Conservation (phyloP, 1,140 invertebrate genomes). For the Notospermus geniculatus region DNA sequence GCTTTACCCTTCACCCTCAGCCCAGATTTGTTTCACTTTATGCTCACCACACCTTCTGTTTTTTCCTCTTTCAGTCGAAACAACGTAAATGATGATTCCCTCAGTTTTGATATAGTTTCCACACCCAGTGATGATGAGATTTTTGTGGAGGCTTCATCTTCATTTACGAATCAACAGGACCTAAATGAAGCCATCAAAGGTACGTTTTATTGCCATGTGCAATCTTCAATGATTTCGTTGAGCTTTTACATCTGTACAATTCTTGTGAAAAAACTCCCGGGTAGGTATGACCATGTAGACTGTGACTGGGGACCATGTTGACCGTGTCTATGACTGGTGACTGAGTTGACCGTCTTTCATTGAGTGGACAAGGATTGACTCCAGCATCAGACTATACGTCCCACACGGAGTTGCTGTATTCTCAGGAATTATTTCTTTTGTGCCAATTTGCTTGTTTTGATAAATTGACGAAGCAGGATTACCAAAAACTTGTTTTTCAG, state of each 20-base stretch:
- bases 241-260: neutral
- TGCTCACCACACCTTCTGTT: too few relatives aligned
- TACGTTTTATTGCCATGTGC: neutral
- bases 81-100: neutral
- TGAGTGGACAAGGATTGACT: too few relatives aligned
- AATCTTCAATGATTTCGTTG: neutral
- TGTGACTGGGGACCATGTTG: neutral
- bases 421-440: too few relatives aligned
- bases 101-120: neutral
- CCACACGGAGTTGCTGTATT: too few relatives aligned
- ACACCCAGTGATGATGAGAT: conserved; percentile 1
- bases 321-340: neutral
- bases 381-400: too few relatives aligned
- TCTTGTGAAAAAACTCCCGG: neutral
- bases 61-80: neutral
- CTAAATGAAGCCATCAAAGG: neutral
- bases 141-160: conserved; percentile 2
- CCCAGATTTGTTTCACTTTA: too few relatives aligned
- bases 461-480: too few relatives aligned
- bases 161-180: neutral
- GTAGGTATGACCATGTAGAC: neutral
- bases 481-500: too few relatives aligned
- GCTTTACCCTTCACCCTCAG: too few relatives aligned
- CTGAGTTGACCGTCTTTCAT: too few relatives aligned
- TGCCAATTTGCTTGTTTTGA: too few relatives aligned